Evolutionary conservation across 2,113 vertebrate genomes (phyloP), one percentile per base, ranked within the genome.

Genomic region (Thunnus thynnus): DNA sequence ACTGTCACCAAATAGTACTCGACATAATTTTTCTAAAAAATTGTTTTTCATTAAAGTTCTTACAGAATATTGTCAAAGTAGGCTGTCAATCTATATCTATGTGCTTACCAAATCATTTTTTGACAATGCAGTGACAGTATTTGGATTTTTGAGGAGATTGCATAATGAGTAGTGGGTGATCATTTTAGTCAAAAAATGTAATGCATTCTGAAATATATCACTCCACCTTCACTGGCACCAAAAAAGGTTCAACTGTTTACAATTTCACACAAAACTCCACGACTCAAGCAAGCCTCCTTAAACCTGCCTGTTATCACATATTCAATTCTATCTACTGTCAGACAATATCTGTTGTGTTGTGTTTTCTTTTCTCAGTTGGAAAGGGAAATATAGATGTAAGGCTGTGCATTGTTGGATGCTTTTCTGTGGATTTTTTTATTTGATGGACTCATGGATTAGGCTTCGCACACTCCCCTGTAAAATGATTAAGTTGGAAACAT

Each of bases 1-100:
- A 76, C 36, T 52, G 57, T 58, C 81, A 86, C 75, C 78, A 87
- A 87, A 76, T 72, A 55, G 67, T 16, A 44, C 48, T 56, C 54
- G n/a, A 58, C 22, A 2, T 32, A 20, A 36, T 66, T 66, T 41
- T 11, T 32, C 1, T 16, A 1, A 4, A 22, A 12, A 17, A 14
- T 48, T 46, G 2, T 63, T 69, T 75, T 84, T 61, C 2, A 18
- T 57, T 44, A 1, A 62, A 47, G n/a, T 72, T 16, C 36, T 64
- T 64, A 30, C 17, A 55, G 46, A 75, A 72, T 51, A 62, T 16
- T 61, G 12, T 84, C 50, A 56, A 44, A 82, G 48, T 36, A 27
- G 36, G 46, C 54, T 41, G 16, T 64, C 52, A 51, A 18, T 79
- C 32, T 41, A 41, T 72, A 14, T 16, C 44, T 46, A 6, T 41